Base-by-base conservation (phyloP, 2,888 invertebrate species). In the Leptinotarsa tumamoca region DNA sequence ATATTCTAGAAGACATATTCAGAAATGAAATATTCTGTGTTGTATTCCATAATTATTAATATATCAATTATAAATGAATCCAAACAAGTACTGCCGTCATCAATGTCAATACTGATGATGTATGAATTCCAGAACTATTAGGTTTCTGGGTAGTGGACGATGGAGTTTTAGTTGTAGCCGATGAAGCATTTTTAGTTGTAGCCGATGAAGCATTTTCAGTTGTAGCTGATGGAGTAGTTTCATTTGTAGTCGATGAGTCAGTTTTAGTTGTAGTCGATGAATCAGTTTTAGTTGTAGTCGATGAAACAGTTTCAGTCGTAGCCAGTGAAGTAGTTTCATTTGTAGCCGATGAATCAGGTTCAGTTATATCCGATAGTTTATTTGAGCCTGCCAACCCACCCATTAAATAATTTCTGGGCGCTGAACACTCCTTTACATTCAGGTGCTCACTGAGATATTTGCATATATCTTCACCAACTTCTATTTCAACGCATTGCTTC, bases 41-140 rank as follows among this genome's bases (percentile, higher is more conserved):
- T 23, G n/a, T 7, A 58, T 58, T 58, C 58, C 14, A 58, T 13
- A 21, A 58, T 18, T 21, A 14, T 21, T 58, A 5, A 58, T 58
- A 58, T 10, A 58, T 27, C 7, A 5, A n/a, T 43, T 33, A 63
- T 17, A 63, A 17, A 3, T 63, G 13, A 27, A 63, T 63, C 21
- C 21, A 33, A 10, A 63, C 4, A 63, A 63, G 17, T 15, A 63
- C 5, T n/a, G 33, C 63, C 33, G n/a, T n/a, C 27, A 63, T 33
- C n/a, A 63, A n/a, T 43, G 63, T 63, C 63, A 63, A 27, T n/a
- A 63, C n/a, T 17, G 63, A 63, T 43, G 63, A 63, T 63, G 63
- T n/a, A 18, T 27, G 43, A 33, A 13, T 43, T 23, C 15, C 14
- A 43, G 63, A 43, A n/a, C 63, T 63, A 63, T 7, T 43, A 4